Conservation (phyloP, 2,113 vertebrate species). For the Ardeotis arabs region DNA sequence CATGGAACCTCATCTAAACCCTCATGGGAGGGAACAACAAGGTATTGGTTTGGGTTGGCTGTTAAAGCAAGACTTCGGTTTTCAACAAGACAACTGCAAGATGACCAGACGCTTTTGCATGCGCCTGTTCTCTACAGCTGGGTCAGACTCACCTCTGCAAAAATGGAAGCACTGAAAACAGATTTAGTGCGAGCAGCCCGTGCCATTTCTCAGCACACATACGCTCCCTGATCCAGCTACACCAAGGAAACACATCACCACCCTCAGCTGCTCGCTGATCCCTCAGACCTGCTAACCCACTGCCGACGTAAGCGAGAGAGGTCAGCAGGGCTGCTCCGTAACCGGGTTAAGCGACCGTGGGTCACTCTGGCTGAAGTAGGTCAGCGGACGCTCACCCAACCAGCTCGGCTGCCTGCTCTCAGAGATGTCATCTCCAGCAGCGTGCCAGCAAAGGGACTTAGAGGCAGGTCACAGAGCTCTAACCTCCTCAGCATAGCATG, state of each 20-base stretch:
- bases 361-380: not conserved
- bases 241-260: too few species aligned
- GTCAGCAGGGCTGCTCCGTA: not conserved
- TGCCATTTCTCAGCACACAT: not conserved
- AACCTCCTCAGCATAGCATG: not conserved
- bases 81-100: not conserved
- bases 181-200: not conserved
- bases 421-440: not conserved
- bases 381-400: not conserved
- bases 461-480: not conserved
- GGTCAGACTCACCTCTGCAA: not conserved
- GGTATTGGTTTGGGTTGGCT: not conserved
- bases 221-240: not conserved
- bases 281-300: not conserved
- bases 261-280: not conserved
- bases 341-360: not conserved
- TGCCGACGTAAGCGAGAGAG: rapidly evolving
- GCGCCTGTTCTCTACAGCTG: rapidly evolving
- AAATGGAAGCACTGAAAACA: not conserved
- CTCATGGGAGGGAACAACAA: not conserved
- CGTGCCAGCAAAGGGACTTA: not conserved
- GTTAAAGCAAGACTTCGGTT: not conserved
- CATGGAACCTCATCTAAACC: not conserved
- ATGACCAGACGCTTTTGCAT: not conserved
- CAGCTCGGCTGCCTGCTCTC: not conserved